A percentile compares a stretch with the other conserved stretches of the same genome.
Evolutionary conservation across 1,140 invertebrate species (phyloP).

Genomic region (Formica exsecta): DNA sequence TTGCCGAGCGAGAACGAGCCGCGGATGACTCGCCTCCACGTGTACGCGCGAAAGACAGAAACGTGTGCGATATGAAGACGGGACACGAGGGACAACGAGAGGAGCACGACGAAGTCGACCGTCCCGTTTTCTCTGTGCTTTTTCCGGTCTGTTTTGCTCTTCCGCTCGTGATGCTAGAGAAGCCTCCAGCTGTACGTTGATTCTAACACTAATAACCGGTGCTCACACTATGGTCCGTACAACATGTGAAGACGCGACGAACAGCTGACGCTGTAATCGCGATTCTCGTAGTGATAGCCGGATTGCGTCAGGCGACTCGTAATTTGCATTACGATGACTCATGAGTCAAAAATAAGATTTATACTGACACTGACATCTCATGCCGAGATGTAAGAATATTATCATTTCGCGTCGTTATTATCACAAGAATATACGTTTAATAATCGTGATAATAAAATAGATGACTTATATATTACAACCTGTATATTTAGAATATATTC

Average conservation of each 20-base stretch:
- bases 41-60: constrained; percentile 53
- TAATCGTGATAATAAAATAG: neutral
- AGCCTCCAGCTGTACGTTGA: constrained; percentile 70
- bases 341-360: constrained; percentile 43
- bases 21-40: constrained; percentile 37
- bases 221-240: neutral
- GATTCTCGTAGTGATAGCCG: constrained; percentile 38
- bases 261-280: constrained; percentile 60
- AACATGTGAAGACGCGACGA: constrained; percentile 28
- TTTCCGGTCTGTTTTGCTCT: constrained; percentile 73
- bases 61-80: constrained; percentile 40
- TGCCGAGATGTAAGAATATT: neutral
- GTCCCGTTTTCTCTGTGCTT: constrained; percentile 64
- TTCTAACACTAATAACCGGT: constrained; percentile 65
- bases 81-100: constrained; percentile 55
- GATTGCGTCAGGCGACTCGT: constrained; percentile 52
- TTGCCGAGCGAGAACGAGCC: constrained; percentile 77
- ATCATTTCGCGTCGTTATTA: neutral
- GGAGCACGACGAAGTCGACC: constrained; percentile 75
- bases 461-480: neutral
- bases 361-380: neutral
- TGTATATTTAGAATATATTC: neutral
- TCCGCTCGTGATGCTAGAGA: constrained; percentile 51
- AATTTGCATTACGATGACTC: constrained; percentile 49
- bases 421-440: neutral